Conservation (phyloP, 2,113 vertebrate species). For the Nanger granti region DNA sequence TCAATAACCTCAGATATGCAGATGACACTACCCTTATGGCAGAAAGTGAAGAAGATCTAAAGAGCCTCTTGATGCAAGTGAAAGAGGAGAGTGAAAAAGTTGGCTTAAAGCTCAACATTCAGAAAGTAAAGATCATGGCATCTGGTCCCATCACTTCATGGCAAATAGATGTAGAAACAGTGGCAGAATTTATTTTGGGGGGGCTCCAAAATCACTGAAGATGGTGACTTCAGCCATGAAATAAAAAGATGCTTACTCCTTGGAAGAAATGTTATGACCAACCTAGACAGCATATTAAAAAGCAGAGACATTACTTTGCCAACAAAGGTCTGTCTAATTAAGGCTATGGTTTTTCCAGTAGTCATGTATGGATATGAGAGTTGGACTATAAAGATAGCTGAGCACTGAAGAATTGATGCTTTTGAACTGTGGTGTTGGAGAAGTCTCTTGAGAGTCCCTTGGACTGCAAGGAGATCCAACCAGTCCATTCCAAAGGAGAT, state of each 20-base stretch:
- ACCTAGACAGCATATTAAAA: not conserved
- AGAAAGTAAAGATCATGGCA: not conserved
- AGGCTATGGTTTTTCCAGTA: not conserved
- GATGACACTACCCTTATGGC: not conserved
- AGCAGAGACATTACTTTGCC: not conserved
- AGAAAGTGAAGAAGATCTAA: not conserved
- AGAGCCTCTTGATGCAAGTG: not conserved
- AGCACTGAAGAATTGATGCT: not conserved
- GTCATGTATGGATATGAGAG: not conserved
- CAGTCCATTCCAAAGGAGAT: too few relatives aligned
- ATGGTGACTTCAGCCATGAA: not conserved
- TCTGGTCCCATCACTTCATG: not conserved
- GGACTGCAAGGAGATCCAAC: too few relatives aligned
- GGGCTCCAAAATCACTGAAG: not conserved
- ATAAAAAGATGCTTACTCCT: not conserved
- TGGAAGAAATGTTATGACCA: not conserved
- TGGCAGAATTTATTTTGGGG: not conserved
- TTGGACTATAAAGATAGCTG: not conserved
- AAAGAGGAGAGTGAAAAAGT: not conserved
- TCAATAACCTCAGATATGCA: not conserved
- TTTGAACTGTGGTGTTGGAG: too few relatives aligned
- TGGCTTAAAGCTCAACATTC: not conserved
- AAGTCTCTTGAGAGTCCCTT: too few relatives aligned
- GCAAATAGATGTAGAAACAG: not conserved
- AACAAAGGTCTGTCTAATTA: accelerated